Base-by-base conservation (phyloP, 2,888 invertebrate genomes). In the Subacronicta megacephala region DNA sequence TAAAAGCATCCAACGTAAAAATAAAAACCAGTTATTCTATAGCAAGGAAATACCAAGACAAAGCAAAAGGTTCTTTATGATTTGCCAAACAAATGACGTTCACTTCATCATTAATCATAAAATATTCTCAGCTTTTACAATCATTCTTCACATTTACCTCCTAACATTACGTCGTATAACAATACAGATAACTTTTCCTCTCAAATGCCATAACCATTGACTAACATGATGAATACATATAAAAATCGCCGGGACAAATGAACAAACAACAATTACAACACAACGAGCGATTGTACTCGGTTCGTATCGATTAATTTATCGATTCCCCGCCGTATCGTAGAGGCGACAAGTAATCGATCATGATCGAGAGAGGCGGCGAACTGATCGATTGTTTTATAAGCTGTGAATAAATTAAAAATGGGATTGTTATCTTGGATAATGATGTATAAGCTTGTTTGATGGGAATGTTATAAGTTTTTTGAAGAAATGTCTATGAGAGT, bases 271-370 rank as follows among this genome's bases (percentile, higher is more conserved):
- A 78, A 80, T 79, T 75, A 78, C 73, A 75, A 71, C 79, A 77
- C 76, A 61, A 53, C 65, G 51, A 68, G 67, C 58, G 75, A 78
- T 79, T 78, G 78, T 77, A 68, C 72, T 61, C 57, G 62, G 67
- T 58, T 66, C 81, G 47, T 43, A 62, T 84, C 88, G 88, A 91
- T 92, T 91, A 90, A 92, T 90, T 72, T 90, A 92, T 85, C 83
- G 83, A 83, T 83, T 77, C 78, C 77, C 63, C 78, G 86, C 87
- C 82, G 81, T 84, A 85, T 84, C 82, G 82, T 75, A 82, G 77
- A 82, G 80, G 85, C 74, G 85, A 84, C 89, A 84, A 84, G 78
- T 82, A 82, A 92, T 93, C 92, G 84, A 91, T 93, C 92, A 92
- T 82, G 71, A 72, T 71, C 78, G 72, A 72, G 72, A 60, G 82